Evolutionary conservation across 1,140 invertebrate genomes (phyloP).

Genomic region (Apocrypta bakeri): DNA sequence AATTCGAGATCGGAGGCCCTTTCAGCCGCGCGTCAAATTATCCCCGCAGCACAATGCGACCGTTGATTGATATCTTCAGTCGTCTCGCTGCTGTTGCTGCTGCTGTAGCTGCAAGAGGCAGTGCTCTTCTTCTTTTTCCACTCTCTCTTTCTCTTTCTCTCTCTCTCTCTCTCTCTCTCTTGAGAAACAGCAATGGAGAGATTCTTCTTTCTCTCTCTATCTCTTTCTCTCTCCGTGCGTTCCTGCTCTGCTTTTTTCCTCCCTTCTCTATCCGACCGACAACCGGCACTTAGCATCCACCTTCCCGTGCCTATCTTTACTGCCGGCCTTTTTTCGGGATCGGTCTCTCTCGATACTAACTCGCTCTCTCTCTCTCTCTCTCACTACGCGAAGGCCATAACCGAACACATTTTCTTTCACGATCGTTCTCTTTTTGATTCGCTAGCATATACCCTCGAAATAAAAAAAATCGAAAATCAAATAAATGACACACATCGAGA

Average conservation of each 20-base stretch:
- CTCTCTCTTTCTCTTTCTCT: constrained; percentile 14
- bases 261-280: constrained; percentile 46
- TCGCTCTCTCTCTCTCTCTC: constrained; percentile 32
- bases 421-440: constrained; percentile 9
- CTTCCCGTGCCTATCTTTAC: constrained; percentile 54
- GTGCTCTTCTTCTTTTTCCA: constrained; percentile 42
- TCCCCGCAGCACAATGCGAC: constrained; percentile 58
- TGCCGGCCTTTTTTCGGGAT: constrained; percentile 53
- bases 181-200: not conserved
- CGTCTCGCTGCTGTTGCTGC: constrained; percentile 47
- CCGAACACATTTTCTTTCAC: constrained; percentile 37
- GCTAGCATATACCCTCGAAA: no score
- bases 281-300: constrained; percentile 53
- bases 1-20: constrained; percentile 58
- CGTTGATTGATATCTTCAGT: constrained; percentile 61
- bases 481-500: not conserved
- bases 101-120: constrained; percentile 42
- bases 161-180: constrained; percentile 22
- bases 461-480: not conserved
- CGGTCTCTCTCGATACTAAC: constrained; percentile 17
- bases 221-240: no score
- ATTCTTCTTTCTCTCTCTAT: constrained; percentile 12
- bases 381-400: constrained; percentile 47
- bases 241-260: constrained; percentile 54
- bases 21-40: constrained; percentile 61